Percentiles rank a stretch among this genome's conserved stretches.
phyloP scores from a whole-genome alignment of 2,113 vertebrate genomes.

The Podarcis raffonei region DNA sequence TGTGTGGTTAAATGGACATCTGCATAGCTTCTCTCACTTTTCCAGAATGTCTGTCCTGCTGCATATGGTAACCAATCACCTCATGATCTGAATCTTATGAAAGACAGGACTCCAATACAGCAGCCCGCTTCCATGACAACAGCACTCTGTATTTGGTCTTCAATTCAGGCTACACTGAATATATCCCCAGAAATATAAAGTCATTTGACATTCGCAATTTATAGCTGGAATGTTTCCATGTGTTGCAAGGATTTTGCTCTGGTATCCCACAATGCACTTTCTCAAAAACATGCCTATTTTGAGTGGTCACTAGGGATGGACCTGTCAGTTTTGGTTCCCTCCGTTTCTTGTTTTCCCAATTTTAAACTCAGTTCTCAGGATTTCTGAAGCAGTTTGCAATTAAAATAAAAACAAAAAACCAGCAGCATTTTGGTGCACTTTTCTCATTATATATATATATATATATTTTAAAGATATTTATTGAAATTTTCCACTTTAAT shows the following conservation, averaged over 20 bases:
- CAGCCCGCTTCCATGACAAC: constrained; percentile 11
- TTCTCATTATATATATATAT: too few species aligned
- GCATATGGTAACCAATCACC: background rate
- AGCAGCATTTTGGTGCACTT: too few species aligned
- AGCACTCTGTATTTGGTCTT: background rate
- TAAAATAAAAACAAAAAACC: too few species aligned
- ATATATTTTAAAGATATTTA: too few species aligned
- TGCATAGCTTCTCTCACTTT: background rate
- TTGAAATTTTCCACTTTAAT: too few species aligned
- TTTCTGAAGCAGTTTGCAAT: too few species aligned
- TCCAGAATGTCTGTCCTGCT: background rate
- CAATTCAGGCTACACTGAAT: background rate
- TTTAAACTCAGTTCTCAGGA: too few species aligned
- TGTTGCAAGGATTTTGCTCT: background rate
- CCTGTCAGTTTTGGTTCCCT: too few species aligned
- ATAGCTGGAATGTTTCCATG: background rate
- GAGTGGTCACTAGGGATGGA: background rate
- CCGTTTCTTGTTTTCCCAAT: too few species aligned
- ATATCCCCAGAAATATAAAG: constrained; percentile 2
- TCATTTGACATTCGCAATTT: background rate
- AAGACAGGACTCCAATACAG: background rate
- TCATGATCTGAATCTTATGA: background rate
- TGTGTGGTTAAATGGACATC: background rate
- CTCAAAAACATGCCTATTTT: background rate
- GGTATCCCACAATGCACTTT: background rate